A percentile compares a stretch with the other conserved stretches of the same genome.
These are phyloP conservation scores for Drosophila nebulosa DNA, from an alignment of 1,140 invertebrate species.

Conservation along the genomic window DNA sequence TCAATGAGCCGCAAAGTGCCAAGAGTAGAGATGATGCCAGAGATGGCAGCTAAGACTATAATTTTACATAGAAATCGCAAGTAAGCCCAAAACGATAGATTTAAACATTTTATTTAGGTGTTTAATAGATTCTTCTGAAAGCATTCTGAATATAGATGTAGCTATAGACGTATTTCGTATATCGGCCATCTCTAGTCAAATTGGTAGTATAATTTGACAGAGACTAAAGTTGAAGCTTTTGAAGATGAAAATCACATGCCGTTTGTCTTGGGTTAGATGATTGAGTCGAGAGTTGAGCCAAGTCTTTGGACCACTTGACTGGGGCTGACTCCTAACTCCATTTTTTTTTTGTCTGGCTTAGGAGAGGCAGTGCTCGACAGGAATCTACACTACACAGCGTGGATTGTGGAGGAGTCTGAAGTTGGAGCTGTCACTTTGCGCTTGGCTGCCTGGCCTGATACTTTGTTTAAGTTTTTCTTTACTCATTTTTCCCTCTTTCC, in stretches of 20 bases:
- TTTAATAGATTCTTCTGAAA: too few species aligned
- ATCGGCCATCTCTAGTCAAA: background rate
- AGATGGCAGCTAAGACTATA: background rate
- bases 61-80: background rate
- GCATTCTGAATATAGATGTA: background rate
- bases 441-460: slow-evolving; percentile 68
- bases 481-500: background rate
- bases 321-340: slow-evolving; percentile 44
- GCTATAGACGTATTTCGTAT: background rate
- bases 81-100: too few species aligned
- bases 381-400: background rate
- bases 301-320: slow-evolving; percentile 48
- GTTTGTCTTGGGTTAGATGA: slow-evolving; percentile 36
- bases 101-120: too few species aligned
- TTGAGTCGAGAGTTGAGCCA: background rate
- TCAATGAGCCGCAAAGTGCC: slow-evolving; percentile 67
- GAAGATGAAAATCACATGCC: slow-evolving; percentile 50
- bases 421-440: slow-evolving; percentile 52
- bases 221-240: slow-evolving; percentile 27
- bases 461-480: slow-evolving; percentile 68
- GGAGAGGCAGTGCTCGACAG: slow-evolving; percentile 33
- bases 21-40: background rate
- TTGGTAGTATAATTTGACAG: background rate
- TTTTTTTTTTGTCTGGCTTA: slow-evolving; percentile 20
- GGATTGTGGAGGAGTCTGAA: slow-evolving; percentile 44